Evolutionary conservation across 2,888 invertebrate species (phyloP).

Genomic region (Buathra laborator): DNA sequence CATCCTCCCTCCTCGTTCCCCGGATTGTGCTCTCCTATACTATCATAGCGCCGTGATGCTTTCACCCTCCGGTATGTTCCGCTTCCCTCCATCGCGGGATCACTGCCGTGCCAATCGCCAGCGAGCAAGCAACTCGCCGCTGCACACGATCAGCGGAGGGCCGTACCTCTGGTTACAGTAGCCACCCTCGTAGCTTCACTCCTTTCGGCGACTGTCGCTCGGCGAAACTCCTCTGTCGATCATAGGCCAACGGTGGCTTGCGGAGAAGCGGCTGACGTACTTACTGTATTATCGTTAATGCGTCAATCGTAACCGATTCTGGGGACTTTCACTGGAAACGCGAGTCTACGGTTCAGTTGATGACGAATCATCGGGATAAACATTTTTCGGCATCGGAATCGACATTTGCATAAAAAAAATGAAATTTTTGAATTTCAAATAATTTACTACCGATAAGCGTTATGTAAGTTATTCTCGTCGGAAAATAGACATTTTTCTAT

Average conservation of each 20-base stretch:
- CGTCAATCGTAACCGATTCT: background rate
- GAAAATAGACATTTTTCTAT: no score
- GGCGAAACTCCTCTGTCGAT: background rate
- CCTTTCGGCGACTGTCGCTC: background rate
- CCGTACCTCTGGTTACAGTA: background rate
- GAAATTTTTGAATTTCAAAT: background rate
- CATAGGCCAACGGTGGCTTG: background rate
- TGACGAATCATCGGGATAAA: background rate
- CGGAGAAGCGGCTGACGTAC: background rate
- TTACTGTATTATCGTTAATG: background rate
- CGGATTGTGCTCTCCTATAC: background rate
- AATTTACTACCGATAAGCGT: no score
- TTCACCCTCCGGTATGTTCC: slow-evolving; percentile 54
- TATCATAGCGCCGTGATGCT: slow-evolving; percentile 59
- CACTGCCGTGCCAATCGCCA: slow-evolving; percentile 47
- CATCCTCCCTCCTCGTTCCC: slow-evolving; percentile 56
- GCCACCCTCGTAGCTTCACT: background rate
- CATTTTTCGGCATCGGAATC: background rate
- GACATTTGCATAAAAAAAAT: background rate
- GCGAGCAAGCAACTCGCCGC: slow-evolving; percentile 42
- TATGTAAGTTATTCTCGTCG: no score
- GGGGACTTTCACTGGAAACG: background rate
- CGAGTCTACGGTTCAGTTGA: background rate
- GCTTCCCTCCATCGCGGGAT: slow-evolving; percentile 58
- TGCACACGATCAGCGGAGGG: slow-evolving; percentile 14